Evolutionary conservation across 2,113 vertebrate genomes (phyloP).

Genomic region (Coptodon bakossiorum): DNA sequence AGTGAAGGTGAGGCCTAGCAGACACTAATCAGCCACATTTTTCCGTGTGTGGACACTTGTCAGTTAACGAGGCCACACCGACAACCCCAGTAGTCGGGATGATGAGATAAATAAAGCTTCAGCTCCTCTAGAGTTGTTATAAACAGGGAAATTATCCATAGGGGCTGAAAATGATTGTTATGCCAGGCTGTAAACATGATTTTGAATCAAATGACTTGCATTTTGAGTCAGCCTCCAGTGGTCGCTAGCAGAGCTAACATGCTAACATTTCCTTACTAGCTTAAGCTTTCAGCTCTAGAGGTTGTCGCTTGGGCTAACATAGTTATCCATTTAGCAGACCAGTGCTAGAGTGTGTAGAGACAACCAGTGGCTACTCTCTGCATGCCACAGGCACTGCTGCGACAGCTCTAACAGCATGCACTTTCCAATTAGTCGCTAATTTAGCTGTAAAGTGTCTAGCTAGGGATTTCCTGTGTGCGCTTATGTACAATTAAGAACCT

Average conservation of each 20-base stretch:
- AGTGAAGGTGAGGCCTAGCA: neutral
- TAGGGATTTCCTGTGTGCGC: neutral
- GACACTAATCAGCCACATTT: neutral
- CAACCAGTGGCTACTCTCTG: neutral
- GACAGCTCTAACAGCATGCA: neutral
- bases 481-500: neutral
- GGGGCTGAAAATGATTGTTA: neutral
- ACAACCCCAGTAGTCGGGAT: neutral
- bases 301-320: neutral
- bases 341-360: neutral
- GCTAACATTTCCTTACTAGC: neutral
- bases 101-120: neutral
- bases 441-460: neutral
- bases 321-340: neutral
- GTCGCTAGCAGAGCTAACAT: neutral
- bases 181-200: neutral
- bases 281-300: neutral
- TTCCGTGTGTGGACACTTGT: neutral
- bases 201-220: neutral
- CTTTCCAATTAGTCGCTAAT: neutral
- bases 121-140: neutral
- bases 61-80: neutral
- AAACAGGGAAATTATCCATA: neutral
- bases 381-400: neutral
- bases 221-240: neutral